Evolutionary conservation across 2,888 invertebrate species (phyloP).

Genomic region (Eupsilia transversa): DNA sequence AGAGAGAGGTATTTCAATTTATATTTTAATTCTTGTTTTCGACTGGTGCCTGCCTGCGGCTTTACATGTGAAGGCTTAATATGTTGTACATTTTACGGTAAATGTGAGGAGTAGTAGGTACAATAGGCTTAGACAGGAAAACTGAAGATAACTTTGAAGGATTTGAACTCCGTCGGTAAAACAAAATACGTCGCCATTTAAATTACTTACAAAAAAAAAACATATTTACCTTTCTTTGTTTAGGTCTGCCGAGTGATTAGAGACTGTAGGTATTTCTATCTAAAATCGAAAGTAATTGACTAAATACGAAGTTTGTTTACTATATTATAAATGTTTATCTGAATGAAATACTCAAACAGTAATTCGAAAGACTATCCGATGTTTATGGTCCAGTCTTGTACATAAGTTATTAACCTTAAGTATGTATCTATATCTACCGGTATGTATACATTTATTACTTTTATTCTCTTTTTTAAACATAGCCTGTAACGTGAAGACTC

Average conservation of each 20-base stretch:
- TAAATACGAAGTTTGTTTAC: not conserved
- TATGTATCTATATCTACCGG: not conserved
- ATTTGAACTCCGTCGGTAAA: too few relatives aligned
- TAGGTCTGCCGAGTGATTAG: not conserved
- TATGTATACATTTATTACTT: not conserved
- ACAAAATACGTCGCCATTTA: too few relatives aligned
- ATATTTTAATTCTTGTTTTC: not conserved
- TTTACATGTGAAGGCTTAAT: too few relatives aligned
- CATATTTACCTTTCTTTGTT: too few relatives aligned
- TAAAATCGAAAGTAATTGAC: not conserved
- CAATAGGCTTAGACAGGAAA: too few relatives aligned
- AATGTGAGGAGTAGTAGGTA: too few relatives aligned
- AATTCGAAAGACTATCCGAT: not conserved
- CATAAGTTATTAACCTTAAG: not conserved
- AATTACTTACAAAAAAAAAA: too few relatives aligned
- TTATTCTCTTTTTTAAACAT: constrained; percentile 36
- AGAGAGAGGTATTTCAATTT: not conserved
- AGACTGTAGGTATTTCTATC: not conserved
- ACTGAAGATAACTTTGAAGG: too few relatives aligned
- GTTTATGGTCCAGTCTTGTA: not conserved
- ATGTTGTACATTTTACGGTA: too few relatives aligned
- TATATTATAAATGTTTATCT: not conserved
- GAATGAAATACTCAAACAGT: not conserved
- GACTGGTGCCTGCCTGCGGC: too few relatives aligned
- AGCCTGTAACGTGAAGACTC: constrained; percentile 32